Evolutionary conservation across 2,113 vertebrate genomes (phyloP).

Genomic region (Cyprinodon tularosa): DNA sequence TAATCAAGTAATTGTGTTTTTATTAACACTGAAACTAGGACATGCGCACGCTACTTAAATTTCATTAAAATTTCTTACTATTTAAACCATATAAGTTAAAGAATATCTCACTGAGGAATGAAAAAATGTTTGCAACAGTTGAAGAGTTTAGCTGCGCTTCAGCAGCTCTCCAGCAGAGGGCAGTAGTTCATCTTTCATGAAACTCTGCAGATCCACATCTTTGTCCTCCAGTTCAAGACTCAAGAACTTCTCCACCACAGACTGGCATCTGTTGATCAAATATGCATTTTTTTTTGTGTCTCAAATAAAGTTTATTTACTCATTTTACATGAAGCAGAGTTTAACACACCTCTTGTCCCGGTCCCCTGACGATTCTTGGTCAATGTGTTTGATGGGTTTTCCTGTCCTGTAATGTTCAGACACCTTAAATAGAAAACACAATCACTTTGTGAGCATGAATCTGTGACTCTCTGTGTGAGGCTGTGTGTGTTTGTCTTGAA

Average conservation of each 20-base stretch:
- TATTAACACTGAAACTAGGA: not conserved
- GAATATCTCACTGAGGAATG: conserved; percentile 4
- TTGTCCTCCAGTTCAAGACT: conserved; percentile 88
- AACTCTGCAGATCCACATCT: conserved; percentile 81
- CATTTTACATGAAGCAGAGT: not conserved
- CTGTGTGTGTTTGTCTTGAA: conserved; percentile 11
- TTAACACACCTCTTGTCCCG: conserved; percentile 68
- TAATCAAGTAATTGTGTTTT: not conserved
- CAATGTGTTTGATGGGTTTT: conserved; percentile 79
- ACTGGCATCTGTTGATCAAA: conserved; percentile 78
- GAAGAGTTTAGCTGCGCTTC: conserved; percentile 46
- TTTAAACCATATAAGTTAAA: not conserved
- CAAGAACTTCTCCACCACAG: conserved; percentile 89
- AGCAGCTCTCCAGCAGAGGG: conserved; percentile 76
- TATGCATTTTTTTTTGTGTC: not conserved
- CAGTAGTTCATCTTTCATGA: conserved; percentile 86
- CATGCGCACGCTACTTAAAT: not conserved
- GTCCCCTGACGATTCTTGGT: conserved; percentile 65
- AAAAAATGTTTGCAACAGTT: not conserved
- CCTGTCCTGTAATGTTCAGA: conserved; percentile 87
- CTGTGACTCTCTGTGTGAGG: conserved; percentile 12
- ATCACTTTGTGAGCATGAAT: not conserved
- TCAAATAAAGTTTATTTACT: not conserved
- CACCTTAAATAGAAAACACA: conserved; percentile 68
- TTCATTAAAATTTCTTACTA: not conserved